These are phyloP conservation scores for Chaetura pelagica DNA, from an alignment of 2,113 vertebrate species.

Conservation along the genomic window DNA sequence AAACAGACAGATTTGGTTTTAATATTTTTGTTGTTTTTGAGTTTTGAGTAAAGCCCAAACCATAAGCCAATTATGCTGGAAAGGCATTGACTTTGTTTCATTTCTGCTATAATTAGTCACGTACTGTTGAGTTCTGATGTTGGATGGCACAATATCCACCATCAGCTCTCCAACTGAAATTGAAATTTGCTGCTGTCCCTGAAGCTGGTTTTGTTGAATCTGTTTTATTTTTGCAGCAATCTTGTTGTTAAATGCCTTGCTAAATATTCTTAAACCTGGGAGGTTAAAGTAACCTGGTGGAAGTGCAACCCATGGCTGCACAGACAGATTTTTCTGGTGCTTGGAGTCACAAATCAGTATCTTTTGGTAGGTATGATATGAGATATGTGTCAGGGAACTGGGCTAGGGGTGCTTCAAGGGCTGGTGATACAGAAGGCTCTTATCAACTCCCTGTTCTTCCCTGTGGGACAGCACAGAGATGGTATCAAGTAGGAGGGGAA, in stretches of 20 bases:
- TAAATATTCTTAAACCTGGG: background rate
- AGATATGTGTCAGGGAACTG: background rate
- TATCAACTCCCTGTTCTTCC: background rate
- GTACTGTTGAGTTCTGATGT: background rate
- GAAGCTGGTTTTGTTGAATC: background rate
- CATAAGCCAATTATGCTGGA: background rate
- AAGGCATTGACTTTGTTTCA: background rate
- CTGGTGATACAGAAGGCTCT: accelerated
- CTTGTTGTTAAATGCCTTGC: background rate
- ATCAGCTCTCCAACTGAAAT: background rate
- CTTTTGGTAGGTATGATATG: background rate
- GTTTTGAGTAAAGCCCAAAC: background rate
- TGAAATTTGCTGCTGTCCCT: background rate
- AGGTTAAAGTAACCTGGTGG: background rate
- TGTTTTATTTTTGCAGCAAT: background rate
- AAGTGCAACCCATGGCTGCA: background rate
- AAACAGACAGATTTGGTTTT: background rate
- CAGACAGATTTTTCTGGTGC: background rate
- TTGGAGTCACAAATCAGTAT: background rate
- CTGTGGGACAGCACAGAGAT: background rate
- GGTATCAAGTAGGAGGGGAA: background rate
- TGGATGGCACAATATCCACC: background rate
- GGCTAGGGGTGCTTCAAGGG: background rate
- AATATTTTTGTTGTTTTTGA: background rate
- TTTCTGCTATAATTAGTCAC: conserved; percentile 19